Evolutionary conservation across 2,888 invertebrate genomes (phyloP).

Genomic region (Neria commutata): DNA sequence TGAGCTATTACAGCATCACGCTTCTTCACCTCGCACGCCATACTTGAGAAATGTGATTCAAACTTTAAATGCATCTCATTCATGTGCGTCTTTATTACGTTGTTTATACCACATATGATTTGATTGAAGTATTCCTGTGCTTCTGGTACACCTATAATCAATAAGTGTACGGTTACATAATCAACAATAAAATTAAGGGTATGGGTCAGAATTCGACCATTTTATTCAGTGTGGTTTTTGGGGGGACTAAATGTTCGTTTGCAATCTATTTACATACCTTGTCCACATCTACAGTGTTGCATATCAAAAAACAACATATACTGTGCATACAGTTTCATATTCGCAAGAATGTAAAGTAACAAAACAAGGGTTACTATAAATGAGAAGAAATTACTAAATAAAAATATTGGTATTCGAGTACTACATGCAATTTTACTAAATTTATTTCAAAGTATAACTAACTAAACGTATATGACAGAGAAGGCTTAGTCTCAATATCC

Average conservation of each 20-base stretch:
- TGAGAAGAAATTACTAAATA: no score
- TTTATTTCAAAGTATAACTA: no score
- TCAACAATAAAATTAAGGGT: not conserved
- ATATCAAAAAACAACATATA: no score
- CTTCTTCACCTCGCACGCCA: conserved; percentile 81
- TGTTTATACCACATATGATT: conserved; percentile 78
- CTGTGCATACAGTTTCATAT: no score
- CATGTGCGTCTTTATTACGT: conserved; percentile 78
- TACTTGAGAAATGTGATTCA: conserved; percentile 73
- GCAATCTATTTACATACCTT: not conserved
- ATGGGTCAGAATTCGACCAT: not conserved
- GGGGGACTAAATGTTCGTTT: not conserved
- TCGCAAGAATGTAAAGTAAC: no score
- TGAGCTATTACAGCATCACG: conserved; percentile 82
- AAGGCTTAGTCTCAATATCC: no score
- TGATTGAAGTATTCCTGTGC: conserved; percentile 84
- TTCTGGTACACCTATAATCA: conserved; percentile 67
- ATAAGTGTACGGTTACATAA: not conserved
- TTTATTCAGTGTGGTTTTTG: no score
- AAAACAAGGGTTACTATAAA: no score
- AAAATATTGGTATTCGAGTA: no score
- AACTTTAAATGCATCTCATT: conserved; percentile 75
- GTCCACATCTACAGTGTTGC: not conserved
- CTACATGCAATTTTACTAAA: no score
- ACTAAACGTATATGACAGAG: no score